These are phyloP conservation scores for Microplitis manilae DNA, from an alignment of 2,888 invertebrate genomes.

Conservation along the genomic window DNA sequence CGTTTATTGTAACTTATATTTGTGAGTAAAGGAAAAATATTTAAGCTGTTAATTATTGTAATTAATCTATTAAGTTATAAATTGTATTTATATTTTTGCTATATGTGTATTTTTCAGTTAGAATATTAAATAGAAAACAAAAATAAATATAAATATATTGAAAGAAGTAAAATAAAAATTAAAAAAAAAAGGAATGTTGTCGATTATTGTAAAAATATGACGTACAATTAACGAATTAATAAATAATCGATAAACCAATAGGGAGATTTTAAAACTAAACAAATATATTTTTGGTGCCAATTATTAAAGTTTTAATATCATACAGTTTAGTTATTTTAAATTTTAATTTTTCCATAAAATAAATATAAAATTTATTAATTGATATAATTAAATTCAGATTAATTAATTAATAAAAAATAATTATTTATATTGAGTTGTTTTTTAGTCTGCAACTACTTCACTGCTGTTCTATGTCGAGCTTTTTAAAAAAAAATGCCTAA, in stretches of 20 bases:
- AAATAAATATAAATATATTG: neutral
- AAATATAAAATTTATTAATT: neutral
- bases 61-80: slow-evolving; percentile 3
- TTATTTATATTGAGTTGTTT: neutral
- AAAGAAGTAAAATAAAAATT: neutral
- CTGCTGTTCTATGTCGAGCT: slow-evolving; percentile 49
- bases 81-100: slow-evolving; percentile 9
- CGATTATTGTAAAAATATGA: neutral
- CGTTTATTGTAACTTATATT: neutral
- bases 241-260: neutral
- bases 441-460: slow-evolving; percentile 32
- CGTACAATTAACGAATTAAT: neutral
- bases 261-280: neutral
- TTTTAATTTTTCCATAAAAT: neutral
- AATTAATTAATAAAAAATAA: neutral
- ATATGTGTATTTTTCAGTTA: slow-evolving; percentile 1
- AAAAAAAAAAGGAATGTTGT: neutral
- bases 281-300: neutral
- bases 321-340: no score
- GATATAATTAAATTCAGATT: neutral
- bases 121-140: neutral
- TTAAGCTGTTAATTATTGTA: neutral
- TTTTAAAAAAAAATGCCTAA: slow-evolving; percentile 47
- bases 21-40: neutral
- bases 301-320: neutral